A percentile compares a stretch with the other conserved stretches of the same genome.
Evolutionary conservation across 2,113 vertebrate genomes (phyloP).

Genomic region (Hemiscyllium ocellatum): DNA sequence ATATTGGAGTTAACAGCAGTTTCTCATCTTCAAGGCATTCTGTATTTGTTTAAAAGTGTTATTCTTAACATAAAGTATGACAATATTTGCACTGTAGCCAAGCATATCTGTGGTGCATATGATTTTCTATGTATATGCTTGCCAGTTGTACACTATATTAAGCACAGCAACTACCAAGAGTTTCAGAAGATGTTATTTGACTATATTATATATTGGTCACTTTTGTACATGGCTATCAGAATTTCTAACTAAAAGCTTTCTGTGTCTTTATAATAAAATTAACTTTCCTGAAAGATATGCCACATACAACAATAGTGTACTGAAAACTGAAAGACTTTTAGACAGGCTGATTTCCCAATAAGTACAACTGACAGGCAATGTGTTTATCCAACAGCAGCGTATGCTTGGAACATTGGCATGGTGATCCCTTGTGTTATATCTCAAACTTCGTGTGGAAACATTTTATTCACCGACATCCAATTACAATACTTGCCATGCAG

Average conservation of each 20-base stretch:
- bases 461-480: not conserved
- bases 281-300: not conserved
- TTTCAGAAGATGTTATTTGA: constrained; percentile 1
- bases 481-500: not conserved
- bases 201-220: not conserved
- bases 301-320: not conserved
- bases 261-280: not conserved
- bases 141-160: constrained; percentile 10
- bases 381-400: not conserved
- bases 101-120: constrained; percentile 18
- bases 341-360: not conserved
- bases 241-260: constrained; percentile 1
- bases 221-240: not conserved
- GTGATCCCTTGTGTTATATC: not conserved
- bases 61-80: constrained; percentile 25
- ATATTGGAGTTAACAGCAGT: constrained; percentile 27
- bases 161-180: not conserved
- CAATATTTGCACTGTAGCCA: constrained; percentile 6
- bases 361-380: not conserved
- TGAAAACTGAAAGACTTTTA: not conserved
- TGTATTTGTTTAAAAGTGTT: constrained; percentile 26
- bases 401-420: not conserved
- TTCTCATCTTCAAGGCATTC: not conserved
- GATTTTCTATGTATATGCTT: constrained; percentile 11
- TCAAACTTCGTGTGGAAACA: not conserved